Conservation (phyloP, 30 jellyfish, hydroid and myxozoan genomes). For the Phacellophora camtschatica region DNA sequence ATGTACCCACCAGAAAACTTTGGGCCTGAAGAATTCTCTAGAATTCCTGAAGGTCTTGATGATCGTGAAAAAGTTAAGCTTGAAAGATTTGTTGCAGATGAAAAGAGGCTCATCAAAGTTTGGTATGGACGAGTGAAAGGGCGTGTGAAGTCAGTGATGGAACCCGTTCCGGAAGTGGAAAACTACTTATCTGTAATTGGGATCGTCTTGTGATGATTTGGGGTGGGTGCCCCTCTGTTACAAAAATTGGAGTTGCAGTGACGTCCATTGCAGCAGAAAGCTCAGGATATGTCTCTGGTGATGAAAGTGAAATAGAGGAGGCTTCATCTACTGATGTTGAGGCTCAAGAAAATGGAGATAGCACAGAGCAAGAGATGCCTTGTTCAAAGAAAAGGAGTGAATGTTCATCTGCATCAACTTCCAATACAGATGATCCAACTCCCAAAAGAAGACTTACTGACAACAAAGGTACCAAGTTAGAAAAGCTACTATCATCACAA, state of each 20-base stretch:
- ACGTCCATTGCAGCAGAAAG: background rate
- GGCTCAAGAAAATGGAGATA: background rate
- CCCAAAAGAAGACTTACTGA: background rate
- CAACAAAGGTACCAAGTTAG: slow-evolving; percentile 35
- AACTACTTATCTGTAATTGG: slow-evolving; percentile 17
- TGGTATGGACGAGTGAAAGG: slow-evolving; percentile 58
- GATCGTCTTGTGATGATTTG: slow-evolving; percentile 16
- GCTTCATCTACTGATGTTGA: background rate
- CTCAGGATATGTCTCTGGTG: background rate
- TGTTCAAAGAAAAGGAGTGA: background rate
- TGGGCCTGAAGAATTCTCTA: slow-evolving; percentile 30
- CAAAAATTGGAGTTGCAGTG: slow-evolving; percentile 11
- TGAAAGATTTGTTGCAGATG: background rate
- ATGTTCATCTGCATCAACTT: background rate
- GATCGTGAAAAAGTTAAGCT: background rate
- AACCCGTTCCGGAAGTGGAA: slow-evolving; percentile 43
- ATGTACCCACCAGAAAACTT: slow-evolving; percentile 30
- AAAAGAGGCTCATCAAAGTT: slow-evolving; percentile 10
- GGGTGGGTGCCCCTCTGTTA: slow-evolving; percentile 57
- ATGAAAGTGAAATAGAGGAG: background rate
- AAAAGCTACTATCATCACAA: slow-evolving; percentile 28
- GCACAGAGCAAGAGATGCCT: background rate
- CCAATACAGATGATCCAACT: background rate
- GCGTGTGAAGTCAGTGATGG: slow-evolving; percentile 4
- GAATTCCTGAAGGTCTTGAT: slow-evolving; percentile 16